Percentiles rank a stretch among this genome's conserved stretches.
Conservation (phyloP, 2,888 invertebrate species). For the Lepidonotus clava region DNA sequence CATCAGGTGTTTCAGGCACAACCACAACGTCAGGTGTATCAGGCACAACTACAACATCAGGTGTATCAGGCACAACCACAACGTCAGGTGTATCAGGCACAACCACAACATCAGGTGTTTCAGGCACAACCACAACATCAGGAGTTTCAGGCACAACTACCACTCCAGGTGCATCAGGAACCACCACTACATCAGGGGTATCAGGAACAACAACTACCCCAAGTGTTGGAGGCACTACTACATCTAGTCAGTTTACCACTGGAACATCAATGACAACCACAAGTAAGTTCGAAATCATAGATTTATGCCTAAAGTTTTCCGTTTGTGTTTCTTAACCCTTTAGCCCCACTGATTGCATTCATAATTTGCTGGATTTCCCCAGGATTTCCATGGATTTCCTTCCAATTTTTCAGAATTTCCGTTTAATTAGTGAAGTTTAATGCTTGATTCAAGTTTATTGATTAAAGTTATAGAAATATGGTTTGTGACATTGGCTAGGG, state of each 20-base stretch:
- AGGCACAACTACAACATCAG: neutral
- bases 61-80: neutral
- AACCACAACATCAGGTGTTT: neutral
- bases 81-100: neutral
- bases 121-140: neutral
- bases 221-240: neutral
- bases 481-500: too few relatives aligned
- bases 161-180: neutral
- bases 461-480: too few relatives aligned
- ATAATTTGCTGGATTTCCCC: too few relatives aligned
- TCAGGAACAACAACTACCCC: neutral
- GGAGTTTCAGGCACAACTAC: neutral
- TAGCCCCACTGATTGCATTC: too few relatives aligned
- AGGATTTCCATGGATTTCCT: too few relatives aligned
- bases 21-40: neutral
- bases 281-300: too few relatives aligned
- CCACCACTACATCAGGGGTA: neutral
- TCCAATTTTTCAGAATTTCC: too few relatives aligned
- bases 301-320: too few relatives aligned
- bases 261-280: neutral
- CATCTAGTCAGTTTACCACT: neutral
- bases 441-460: too few relatives aligned
- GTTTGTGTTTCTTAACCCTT: too few relatives aligned
- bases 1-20: neutral
- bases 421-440: too few relatives aligned